Evolutionary conservation across 1,140 invertebrate species (phyloP), one percentile per base, ranked within the genome.

Genomic region (Heliconius melpomene): DNA sequence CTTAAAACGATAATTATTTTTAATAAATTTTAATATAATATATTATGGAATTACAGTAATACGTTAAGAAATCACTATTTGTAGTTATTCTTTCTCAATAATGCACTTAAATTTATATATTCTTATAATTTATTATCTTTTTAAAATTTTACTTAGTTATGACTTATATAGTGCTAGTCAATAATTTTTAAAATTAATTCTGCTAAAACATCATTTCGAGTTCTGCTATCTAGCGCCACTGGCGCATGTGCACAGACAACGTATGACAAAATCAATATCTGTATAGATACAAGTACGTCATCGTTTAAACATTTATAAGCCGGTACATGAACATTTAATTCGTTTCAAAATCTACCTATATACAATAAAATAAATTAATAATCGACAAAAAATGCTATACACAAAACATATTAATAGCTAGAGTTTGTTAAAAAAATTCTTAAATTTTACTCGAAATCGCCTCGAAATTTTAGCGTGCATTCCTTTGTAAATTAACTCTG

Each of bases 191-290:
- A 72, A 72, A 66, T 29, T 29, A 66, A 66, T 29, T 66, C 9
- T 66, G 29, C 2, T 3, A 26, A 66, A 23, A 66, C 26, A 29
- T 66, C 60, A 66, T 16, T 26, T 66, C 13, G 13, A 29, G 11
- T 26, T 23, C 5, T 66, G 26, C 11, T 66, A 29, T 66, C 11
- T 26, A 66, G 26, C 57, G 57, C 23, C 23, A 66, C 60, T 66
- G 26, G 60, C 60, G 60, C 60, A 66, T 66, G 60, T 66, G 60
- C 60, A 66, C 60, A 66, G 60, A 66, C 26, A 26, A 66, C 60
- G 60, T 26, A 66, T 13, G 11, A 26, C 23, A 66, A 66, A 66
- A 66, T 66, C 60, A 29, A 66, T 66, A 66, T 6, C 23, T 66
- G 6, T 57, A 66, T 5, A 66, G 57, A 66, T 57, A 57, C 54